These are phyloP conservation scores for Gallinago stenura DNA, from an alignment of 2,797 vertebrate genomes.

Conservation along the genomic window DNA sequence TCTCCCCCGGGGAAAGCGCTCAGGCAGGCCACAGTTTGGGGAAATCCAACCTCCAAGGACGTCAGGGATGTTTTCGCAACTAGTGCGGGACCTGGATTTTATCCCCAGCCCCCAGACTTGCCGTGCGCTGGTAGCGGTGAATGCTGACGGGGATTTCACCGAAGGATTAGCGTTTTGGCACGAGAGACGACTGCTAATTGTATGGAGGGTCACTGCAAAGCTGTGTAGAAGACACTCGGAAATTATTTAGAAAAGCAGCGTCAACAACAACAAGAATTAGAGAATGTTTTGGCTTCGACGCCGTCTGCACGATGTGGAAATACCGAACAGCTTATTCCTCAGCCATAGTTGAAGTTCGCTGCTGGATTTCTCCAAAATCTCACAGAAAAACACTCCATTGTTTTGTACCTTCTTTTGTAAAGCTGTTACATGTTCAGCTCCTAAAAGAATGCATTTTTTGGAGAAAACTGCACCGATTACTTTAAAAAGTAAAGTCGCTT, in stretches of 20 bases:
- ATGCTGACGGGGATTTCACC: not conserved
- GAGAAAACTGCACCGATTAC: not conserved
- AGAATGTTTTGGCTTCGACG: constrained; percentile 4
- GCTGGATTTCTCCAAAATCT: not conserved
- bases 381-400: not conserved
- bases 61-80: not conserved
- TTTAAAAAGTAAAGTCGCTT: not conserved
- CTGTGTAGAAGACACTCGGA: not conserved
- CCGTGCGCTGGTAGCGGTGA: not conserved
- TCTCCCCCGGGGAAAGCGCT: constrained; percentile 40
- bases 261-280: not conserved
- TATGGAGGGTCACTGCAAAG: not conserved
- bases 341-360: not conserved
- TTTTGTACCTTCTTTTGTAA: not conserved
- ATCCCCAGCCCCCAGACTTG: constrained; percentile 1
- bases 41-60: not conserved
- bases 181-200: not conserved
- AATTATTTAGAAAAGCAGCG: not conserved
- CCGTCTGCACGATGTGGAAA: not conserved
- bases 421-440: not conserved
- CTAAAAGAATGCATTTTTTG: not conserved
- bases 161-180: not conserved
- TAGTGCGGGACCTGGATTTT: not conserved
- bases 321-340: not conserved
- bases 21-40: not conserved